These are phyloP conservation scores for Recurvirostra avosetta DNA, from an alignment of 2,113 vertebrate genomes.

Conservation along the genomic window DNA sequence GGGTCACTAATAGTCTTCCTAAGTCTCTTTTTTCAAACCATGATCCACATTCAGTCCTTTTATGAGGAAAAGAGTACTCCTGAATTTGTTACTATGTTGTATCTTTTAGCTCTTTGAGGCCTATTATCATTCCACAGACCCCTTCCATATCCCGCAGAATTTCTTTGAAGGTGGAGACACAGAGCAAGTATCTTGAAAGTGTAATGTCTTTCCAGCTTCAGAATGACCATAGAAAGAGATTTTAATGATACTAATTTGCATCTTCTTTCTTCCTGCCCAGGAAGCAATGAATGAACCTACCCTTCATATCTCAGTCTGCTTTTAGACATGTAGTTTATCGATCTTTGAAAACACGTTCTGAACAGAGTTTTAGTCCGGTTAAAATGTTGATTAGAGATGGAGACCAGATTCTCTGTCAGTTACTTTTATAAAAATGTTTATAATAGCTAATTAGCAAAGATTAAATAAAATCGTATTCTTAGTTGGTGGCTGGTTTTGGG, in stretches of 20 bases:
- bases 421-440: not conserved
- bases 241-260: not conserved
- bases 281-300: not conserved
- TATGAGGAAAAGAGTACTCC: not conserved
- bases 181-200: not conserved
- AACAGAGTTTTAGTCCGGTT: not conserved
- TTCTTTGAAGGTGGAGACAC: not conserved
- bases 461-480: not conserved
- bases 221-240: not conserved
- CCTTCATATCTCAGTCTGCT: not conserved
- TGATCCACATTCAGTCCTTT: not conserved
- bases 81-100: not conserved
- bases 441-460: not conserved
- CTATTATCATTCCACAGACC: not conserved
- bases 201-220: not conserved
- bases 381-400: not conserved
- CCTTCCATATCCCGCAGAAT: not conserved
- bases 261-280: not conserved
- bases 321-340: not conserved
- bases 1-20: not conserved
- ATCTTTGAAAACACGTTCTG: not conserved
- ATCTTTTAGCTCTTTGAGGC: not conserved
- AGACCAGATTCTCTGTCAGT: not conserved
- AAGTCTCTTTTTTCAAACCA: not conserved
- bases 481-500: accelerated